Evolutionary conservation across 1,140 invertebrate species (phyloP), one percentile per base, ranked within the genome.

Genomic region (Neodiprion fabricii): DNA sequence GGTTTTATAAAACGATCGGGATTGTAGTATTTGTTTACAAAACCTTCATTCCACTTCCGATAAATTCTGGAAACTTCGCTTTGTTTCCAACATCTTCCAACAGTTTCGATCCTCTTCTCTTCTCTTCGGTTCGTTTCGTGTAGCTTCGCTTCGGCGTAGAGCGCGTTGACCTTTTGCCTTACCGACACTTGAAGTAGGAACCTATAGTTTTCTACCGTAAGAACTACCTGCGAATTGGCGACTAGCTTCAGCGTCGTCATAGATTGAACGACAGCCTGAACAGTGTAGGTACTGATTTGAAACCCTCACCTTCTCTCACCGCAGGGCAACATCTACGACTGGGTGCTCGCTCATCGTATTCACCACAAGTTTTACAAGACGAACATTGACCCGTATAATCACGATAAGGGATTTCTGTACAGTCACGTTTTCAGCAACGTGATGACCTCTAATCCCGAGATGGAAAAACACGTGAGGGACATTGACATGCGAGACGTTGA

Each of bases 291-390:
- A 40, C 28, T 40, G 28, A 40, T 1, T 5, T 40, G 28, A 40
- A 40, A 40, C 2, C 28, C 28, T 40, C 5, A 40, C 2, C 28
- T 40, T 5, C 5, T 40, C 28, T 3, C 28, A 40, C 28, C 91
- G 28, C 76, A 95, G 94, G 94, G 94, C 69, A 86, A 92, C 9
- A 92, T 96, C 74, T 94, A 95, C 79, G 90, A 94, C 72, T 95
- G 94, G 93, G 94, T 94, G 0, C 83, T 91, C 40, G 91, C 94
- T 77, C 98, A 99, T 85, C 91, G 97, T 74, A 90, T 98, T 2
- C 97, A 99, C 81, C 98, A 99, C 79, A 94, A 95, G 73, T 94
- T 93, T 83, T 95, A 95, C 71, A 94, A 94, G 40, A 97, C 97
- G 0, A 93, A 98, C 74, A 92, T 93, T 66, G 98, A 99, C 86